Evolutionary conservation across 2,797 vertebrate species (phyloP).

Genomic region (Xiphophorus birchmanni): DNA sequence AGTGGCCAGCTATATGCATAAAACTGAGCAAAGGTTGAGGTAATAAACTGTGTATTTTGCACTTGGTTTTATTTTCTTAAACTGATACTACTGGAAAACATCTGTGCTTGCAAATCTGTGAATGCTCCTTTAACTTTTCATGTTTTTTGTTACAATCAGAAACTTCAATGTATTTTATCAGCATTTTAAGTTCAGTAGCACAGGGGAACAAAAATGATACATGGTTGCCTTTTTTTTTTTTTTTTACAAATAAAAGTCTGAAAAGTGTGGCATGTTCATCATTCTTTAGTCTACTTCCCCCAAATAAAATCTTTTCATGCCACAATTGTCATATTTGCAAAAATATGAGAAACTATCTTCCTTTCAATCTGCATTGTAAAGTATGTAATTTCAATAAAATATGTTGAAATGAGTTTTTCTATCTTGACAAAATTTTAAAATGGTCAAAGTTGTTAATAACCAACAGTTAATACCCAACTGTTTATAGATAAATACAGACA

Average conservation of each 20-base stretch:
- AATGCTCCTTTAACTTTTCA: background rate
- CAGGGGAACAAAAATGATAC: background rate
- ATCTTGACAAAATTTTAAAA: background rate
- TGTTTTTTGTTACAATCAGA: background rate
- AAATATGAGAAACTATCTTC: background rate
- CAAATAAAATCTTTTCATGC: background rate
- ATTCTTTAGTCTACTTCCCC: background rate
- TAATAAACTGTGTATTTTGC: background rate
- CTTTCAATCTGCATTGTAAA: background rate
- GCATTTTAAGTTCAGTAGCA: background rate
- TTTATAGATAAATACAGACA: background rate
- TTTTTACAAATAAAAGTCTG: background rate
- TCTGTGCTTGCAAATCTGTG: background rate
- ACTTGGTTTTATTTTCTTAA: background rate
- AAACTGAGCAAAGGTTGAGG: background rate
- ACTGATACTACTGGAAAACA: background rate
- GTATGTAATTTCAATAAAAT: background rate
- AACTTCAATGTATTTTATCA: background rate
- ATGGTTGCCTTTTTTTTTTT: background rate
- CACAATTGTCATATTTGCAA: background rate
- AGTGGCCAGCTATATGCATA: background rate
- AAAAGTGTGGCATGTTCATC: background rate
- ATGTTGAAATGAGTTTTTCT: background rate
- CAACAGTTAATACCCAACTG: background rate
- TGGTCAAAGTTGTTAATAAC: background rate